Percentiles rank a stretch among this genome's conserved stretches.
Conservation (phyloP, 2,888 invertebrate species). For the Danaus chrysippus region DNA sequence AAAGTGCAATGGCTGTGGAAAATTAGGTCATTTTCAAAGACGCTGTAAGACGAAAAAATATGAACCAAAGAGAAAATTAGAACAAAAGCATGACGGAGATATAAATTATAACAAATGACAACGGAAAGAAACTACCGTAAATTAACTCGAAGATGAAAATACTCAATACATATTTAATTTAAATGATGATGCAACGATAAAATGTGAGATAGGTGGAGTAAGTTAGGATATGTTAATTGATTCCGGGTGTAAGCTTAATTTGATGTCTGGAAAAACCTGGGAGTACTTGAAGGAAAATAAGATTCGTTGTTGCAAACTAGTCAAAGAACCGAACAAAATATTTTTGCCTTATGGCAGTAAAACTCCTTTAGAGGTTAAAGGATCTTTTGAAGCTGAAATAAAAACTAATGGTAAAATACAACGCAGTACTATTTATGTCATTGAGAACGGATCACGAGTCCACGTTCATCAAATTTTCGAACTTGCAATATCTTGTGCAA, state of each 20-base stretch:
- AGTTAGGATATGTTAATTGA: not conserved
- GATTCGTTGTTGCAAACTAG: conserved; percentile 7
- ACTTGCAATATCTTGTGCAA: conserved; percentile 14
- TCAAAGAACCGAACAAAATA: conserved; percentile 20
- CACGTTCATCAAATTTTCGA: conserved; percentile 27
- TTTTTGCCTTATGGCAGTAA: conserved; percentile 30
- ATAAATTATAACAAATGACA: conserved; percentile 6
- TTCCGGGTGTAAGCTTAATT: conserved; percentile 15
- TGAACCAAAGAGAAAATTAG: conserved; percentile 18
- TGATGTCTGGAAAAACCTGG: conserved; percentile 11
- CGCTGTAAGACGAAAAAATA: conserved; percentile 27
- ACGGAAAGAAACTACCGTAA: conserved; percentile 5
- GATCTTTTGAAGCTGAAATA: too few species aligned
- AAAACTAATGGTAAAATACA: too few species aligned
- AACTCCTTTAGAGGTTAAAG: conserved; percentile 8
- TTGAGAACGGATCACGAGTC: too few species aligned
- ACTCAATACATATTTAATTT: conserved; percentile 8
- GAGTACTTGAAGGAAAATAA: conserved; percentile 16
- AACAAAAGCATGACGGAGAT: not conserved
- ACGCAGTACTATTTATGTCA: too few species aligned
- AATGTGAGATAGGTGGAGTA: conserved; percentile 30
- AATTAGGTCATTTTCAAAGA: conserved; percentile 30
- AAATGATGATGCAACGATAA: conserved; percentile 12
- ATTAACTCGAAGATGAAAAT: conserved; percentile 9
- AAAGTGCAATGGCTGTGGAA: conserved; percentile 32